phyloP scores from a whole-genome alignment of 2,113 vertebrate genomes.

The Dermatemys mawii region DNA sequence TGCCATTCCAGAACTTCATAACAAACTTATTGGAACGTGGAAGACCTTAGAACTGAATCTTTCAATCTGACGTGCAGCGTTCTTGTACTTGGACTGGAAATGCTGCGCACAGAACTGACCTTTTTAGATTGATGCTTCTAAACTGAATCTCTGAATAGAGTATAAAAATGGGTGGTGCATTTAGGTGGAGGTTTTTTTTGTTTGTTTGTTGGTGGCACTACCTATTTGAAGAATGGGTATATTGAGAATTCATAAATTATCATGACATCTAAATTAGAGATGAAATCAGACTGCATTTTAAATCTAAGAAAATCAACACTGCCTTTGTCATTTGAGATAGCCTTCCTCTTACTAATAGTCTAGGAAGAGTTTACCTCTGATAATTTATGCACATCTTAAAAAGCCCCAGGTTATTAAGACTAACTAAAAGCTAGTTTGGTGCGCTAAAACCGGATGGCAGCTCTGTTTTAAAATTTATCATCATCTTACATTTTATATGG shows the following conservation, averaged over 20 bases:
- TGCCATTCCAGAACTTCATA: constrained; percentile 51
- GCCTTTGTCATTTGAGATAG: neutral
- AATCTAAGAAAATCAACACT: constrained; percentile 31
- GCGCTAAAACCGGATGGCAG: constrained; percentile 25
- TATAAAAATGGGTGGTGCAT: constrained; percentile 28
- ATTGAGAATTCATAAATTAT: neutral
- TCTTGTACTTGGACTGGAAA: neutral
- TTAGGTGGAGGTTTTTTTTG: constrained; percentile 37
- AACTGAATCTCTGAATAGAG: neutral
- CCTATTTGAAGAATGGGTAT: constrained; percentile 50
- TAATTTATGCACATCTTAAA: constrained; percentile 49
- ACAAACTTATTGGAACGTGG: constrained; percentile 36
- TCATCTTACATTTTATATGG: neutral
- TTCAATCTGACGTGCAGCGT: neutral
- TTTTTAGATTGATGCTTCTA: constrained; percentile 24
- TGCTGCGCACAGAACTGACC: neutral
- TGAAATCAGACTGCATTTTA: constrained; percentile 56
- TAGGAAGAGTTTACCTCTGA: constrained; percentile 29
- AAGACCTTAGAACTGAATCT: constrained; percentile 59
- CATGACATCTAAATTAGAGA: constrained; percentile 36
- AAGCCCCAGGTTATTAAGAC: constrained; percentile 34
- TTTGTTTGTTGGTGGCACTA: constrained; percentile 33
- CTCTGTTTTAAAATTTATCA: constrained; percentile 10
- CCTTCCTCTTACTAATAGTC: neutral
- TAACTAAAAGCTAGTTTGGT: constrained; percentile 33